Conservation (phyloP, 2,888 invertebrate species). For the Kryphioiulus occultus region DNA sequence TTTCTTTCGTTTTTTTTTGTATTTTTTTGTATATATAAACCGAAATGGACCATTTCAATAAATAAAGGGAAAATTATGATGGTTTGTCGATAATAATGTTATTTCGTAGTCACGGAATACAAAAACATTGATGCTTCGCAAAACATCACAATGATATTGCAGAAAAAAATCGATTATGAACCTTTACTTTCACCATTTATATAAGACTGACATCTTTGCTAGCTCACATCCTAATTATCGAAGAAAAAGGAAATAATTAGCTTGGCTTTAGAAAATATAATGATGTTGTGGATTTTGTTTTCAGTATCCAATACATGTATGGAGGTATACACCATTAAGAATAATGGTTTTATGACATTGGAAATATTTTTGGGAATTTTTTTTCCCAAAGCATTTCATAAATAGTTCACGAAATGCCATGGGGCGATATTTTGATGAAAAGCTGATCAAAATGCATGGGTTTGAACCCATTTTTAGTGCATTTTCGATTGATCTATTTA, state of each 20-base stretch:
- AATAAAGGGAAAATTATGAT: not conserved
- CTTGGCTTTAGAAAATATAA: not conserved
- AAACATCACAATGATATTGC: not conserved
- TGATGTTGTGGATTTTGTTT: not conserved
- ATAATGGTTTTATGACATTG: too few relatives aligned
- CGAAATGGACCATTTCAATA: not conserved
- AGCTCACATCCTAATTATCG: not conserved
- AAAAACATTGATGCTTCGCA: too few relatives aligned
- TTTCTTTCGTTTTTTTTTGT: not conserved
- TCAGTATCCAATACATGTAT: too few relatives aligned
- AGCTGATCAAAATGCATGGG: too few relatives aligned
- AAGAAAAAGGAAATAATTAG: not conserved
- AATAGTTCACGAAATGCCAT: too few relatives aligned
- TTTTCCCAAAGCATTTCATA: too few relatives aligned
- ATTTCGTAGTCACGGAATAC: not conserved
- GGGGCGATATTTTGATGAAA: too few relatives aligned
- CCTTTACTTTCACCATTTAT: not conserved
- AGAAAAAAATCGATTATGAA: not conserved
- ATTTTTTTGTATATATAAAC: not conserved
- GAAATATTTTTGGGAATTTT: too few relatives aligned
- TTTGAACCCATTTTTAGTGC: too few relatives aligned
- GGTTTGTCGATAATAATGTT: not conserved
- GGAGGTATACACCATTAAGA: too few relatives aligned
- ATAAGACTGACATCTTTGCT: not conserved
- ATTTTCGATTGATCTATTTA: too few relatives aligned